Evolutionary conservation across 2,113 vertebrate species (phyloP).

Genomic region (Camelus dromedarius): DNA sequence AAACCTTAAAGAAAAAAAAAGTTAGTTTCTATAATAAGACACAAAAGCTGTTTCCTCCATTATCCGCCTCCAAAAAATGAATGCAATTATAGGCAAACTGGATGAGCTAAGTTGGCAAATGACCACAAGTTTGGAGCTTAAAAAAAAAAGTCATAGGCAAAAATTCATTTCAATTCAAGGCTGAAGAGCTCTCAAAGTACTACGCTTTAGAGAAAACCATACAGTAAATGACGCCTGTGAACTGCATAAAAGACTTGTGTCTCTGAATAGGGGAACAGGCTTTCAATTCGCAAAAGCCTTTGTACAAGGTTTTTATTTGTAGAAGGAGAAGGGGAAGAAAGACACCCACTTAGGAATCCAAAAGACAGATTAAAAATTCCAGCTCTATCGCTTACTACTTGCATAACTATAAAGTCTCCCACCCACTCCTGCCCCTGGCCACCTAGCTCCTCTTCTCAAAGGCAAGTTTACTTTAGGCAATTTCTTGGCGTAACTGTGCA

Average conservation of each 20-base stretch:
- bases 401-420: background rate
- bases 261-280: background rate
- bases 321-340: background rate
- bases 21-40: background rate
- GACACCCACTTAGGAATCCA: background rate
- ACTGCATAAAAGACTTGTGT: background rate
- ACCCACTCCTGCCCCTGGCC: background rate
- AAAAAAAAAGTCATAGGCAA: background rate
- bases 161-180: constrained; percentile 16
- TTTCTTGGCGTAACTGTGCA: background rate
- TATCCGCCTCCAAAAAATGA: background rate
- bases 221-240: background rate
- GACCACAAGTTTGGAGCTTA: background rate
- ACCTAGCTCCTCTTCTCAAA: background rate
- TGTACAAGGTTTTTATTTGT: background rate
- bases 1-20: constrained; percentile 89
- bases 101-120: background rate
- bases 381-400: background rate
- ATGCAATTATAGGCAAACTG: background rate
- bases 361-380: background rate
- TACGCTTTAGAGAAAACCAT: constrained; percentile 34
- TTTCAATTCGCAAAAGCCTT: background rate
- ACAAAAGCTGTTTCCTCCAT: constrained; percentile 19
- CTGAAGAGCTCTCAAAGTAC: background rate
- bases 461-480: background rate